Percentiles rank a stretch among this genome's conserved stretches.
These are phyloP conservation scores for Eupithecia abbreviata DNA, from an alignment of 2,888 invertebrate genomes.

Conservation along the genomic window DNA sequence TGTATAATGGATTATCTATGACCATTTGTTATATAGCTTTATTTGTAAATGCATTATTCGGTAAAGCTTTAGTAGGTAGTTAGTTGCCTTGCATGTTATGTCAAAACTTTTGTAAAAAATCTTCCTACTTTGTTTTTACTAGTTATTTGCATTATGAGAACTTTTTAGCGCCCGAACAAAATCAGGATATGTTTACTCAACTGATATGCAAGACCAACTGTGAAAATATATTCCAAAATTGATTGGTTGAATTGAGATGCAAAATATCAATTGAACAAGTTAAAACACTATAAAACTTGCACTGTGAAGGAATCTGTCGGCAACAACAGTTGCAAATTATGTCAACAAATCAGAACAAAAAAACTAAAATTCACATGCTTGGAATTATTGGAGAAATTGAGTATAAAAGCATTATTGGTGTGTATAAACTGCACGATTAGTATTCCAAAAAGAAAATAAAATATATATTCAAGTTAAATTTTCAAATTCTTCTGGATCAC, in stretches of 20 bases:
- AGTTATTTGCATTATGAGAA: not conserved
- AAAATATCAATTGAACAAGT: not conserved
- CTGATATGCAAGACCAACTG: not conserved
- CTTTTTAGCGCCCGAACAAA: not conserved
- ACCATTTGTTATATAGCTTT: constrained; percentile 10
- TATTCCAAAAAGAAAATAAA: not conserved
- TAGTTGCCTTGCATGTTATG: constrained; percentile 1
- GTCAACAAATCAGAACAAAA: not conserved
- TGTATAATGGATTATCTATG: constrained; percentile 34
- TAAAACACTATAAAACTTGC: not conserved
- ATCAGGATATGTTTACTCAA: not conserved
- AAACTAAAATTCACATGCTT: not conserved
- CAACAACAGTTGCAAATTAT: not conserved
- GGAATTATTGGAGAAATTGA: not conserved
- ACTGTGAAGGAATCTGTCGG: not conserved
- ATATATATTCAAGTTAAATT: not conserved
- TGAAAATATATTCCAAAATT: not conserved
- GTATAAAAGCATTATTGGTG: not conserved
- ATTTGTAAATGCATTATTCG: not conserved
- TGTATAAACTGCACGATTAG: not conserved
- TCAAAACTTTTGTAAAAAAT: not conserved
- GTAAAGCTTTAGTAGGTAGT: not conserved
- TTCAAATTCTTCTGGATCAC: not conserved
- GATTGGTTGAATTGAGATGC: not conserved
- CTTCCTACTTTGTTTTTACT: not conserved